Base-by-base conservation (phyloP, 2,888 invertebrate genomes). In the Aspidiotus destructor region DNA sequence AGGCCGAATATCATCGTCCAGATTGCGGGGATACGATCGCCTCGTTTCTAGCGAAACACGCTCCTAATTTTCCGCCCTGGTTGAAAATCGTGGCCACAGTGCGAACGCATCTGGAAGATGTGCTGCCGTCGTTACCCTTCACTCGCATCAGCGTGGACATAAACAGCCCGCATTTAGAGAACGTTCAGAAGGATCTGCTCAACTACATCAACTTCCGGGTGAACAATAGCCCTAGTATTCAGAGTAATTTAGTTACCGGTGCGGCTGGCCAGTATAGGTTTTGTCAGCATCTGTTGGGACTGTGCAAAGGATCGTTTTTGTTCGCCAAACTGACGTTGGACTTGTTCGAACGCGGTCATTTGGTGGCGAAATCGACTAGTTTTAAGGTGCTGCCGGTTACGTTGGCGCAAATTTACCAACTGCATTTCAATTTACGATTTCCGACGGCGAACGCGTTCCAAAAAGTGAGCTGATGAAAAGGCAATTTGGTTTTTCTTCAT, bases 1-100 rank as follows among this genome's bases (percentile, higher is more conserved):
- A 97, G 79, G 95, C 96, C 0, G 95, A 96, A 76, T 96, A 94
- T 76, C 96, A 97, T 77, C 84, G 92, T 73, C 92, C 95, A 0
- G 96, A 96, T 77, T 88, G 92, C 75, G 95, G 95, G 0, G 90
- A 95, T 75, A 96, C 96, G 0, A 87, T 98, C 67, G 89, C 92
- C 0, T 88, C 92, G 0, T 96, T 97, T 78, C 78, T 98, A 67
- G 85, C 86, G 1, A 85, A 87, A 73, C 90, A 92, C 76, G 81
- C 87, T 64, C 80, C 82, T 7, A 85, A 86, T 77, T 86, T 90
- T 74, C 97, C 97, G 0, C 80, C 85, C 0, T 97, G 95, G 95
- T 80, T 97, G 53, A 95, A 94, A 79, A 82, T 95, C 40, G 83
- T 97, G 0, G 86, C 90, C 17, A 95, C 93, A 0, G 89, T 93